A percentile compares a stretch with the other conserved stretches of the same genome.
phyloP scores from a whole-genome alignment of 1,140 invertebrate genomes.

The Procambarus clarkii region DNA sequence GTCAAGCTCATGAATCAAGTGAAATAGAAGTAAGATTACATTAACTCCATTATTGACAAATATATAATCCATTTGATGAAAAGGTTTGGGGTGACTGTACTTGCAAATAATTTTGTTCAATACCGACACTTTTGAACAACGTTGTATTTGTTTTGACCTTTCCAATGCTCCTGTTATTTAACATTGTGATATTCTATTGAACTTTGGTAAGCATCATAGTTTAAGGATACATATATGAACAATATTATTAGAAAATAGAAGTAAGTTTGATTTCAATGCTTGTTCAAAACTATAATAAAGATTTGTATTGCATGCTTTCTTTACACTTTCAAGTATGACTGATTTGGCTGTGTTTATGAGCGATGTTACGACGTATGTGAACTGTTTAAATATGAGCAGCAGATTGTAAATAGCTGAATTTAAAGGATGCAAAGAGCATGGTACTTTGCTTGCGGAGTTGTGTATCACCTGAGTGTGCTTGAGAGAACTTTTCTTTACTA shows the following conservation, averaged over 20 bases:
- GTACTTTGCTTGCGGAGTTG: background rate
- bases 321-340: background rate
- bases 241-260: background rate
- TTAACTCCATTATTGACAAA: no score
- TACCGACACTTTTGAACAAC: background rate
- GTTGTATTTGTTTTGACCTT: background rate
- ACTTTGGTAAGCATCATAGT: background rate
- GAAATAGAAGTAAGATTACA: no score
- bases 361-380: background rate
- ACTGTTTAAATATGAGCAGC: background rate
- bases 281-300: background rate
- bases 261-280: background rate
- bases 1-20: no score
- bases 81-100: background rate
- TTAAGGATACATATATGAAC: background rate
- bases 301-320: background rate
- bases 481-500: background rate
- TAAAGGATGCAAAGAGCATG: background rate
- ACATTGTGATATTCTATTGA: background rate
- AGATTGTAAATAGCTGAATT: background rate
- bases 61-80: background rate
- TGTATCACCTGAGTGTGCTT: background rate
- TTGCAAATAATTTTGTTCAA: background rate
- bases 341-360: background rate
- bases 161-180: background rate